Conservation (phyloP, 2,113 vertebrate genomes). For the Paramormyrops kingsleyae region DNA sequence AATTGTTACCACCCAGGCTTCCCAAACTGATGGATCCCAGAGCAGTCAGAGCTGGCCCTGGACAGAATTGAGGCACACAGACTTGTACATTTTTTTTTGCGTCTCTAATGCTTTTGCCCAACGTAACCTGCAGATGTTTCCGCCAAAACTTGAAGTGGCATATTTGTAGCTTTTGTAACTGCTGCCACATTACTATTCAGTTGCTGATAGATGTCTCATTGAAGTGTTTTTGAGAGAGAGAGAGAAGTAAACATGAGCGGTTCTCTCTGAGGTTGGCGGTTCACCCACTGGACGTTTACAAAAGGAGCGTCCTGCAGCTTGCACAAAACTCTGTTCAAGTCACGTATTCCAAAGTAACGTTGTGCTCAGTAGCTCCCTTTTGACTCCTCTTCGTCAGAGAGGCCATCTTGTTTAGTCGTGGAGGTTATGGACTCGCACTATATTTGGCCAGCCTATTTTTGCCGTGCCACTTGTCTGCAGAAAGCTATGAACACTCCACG, state of each 20-base stretch:
- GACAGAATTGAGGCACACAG: background rate
- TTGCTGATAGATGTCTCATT: background rate
- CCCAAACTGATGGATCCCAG: background rate
- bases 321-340: background rate
- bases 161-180: background rate
- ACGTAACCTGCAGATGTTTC: background rate
- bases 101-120: background rate
- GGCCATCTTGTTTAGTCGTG: background rate
- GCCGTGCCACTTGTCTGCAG: background rate
- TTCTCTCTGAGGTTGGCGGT: background rate
- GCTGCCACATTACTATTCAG: background rate
- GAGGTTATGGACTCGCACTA: background rate
- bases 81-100: background rate
- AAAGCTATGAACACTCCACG: conserved; percentile 17
- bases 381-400: background rate
- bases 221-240: background rate
- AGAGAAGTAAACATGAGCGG: background rate
- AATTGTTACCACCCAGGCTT: background rate
- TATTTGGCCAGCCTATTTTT: conserved; percentile 18
- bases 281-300: background rate
- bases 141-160: background rate
- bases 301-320: background rate
- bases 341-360: background rate
- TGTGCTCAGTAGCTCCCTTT: background rate
- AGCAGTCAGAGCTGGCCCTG: background rate